These are phyloP conservation scores for Myotis lucifugus DNA, from an alignment of 2,113 vertebrate species.

Conservation along the genomic window DNA sequence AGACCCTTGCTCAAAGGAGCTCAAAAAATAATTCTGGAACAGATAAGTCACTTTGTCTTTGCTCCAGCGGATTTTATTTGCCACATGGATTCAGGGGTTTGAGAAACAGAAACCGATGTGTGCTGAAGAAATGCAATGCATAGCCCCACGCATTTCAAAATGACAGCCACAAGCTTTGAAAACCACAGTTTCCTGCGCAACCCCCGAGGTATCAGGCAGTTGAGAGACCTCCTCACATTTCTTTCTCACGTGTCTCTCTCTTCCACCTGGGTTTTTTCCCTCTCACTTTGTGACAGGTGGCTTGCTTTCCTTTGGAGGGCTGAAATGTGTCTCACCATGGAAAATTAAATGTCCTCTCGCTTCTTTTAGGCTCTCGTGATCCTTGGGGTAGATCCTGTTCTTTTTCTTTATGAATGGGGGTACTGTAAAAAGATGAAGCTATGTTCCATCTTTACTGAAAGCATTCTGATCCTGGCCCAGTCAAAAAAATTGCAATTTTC, in stretches of 20 bases:
- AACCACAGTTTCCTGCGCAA: slow-evolving; percentile 21
- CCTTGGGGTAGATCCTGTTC: not conserved
- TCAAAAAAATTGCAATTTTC: slow-evolving; percentile 2
- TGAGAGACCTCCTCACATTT: not conserved
- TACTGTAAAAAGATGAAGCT: not conserved
- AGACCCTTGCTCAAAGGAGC: not conserved
- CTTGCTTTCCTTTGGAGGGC: not conserved
- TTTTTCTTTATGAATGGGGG: not conserved
- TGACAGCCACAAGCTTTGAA: not conserved
- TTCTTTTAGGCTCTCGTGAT: not conserved
- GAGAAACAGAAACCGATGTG: not conserved
- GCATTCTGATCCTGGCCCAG: not conserved
- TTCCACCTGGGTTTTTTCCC: not conserved
- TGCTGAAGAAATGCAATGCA: slow-evolving; percentile 16
- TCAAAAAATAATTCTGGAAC: slow-evolving; percentile 37
- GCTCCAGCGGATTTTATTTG: slow-evolving; percentile 46
- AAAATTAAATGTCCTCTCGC: not conserved
- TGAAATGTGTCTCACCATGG: not conserved
- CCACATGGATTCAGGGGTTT: not conserved
- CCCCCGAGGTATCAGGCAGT: not conserved
- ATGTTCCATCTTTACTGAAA: slow-evolving; percentile 24
- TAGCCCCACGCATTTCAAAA: not conserved
- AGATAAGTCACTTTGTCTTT: slow-evolving; percentile 45
- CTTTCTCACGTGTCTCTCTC: not conserved
- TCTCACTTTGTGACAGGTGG: not conserved